phyloP scores from a whole-genome alignment of 2,888 invertebrate species.

The Eupelmus urozonus region DNA sequence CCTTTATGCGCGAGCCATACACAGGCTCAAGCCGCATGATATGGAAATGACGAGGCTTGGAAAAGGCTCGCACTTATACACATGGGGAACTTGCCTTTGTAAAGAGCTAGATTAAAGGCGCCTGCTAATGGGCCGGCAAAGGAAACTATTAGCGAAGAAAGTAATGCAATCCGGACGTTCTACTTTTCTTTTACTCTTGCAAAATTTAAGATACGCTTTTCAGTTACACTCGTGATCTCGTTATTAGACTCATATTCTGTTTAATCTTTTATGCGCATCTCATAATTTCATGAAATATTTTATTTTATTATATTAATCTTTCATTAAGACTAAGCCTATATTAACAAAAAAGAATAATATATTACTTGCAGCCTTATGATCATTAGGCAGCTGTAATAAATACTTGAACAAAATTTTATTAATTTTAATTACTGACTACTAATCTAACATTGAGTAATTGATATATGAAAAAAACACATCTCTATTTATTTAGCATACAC shows the following conservation, averaged over 20 bases:
- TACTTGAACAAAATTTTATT: too few species aligned
- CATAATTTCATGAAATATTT: neutral
- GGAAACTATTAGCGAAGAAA: slow-evolving; percentile 71
- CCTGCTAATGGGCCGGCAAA: slow-evolving; percentile 71
- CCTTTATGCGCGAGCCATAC: slow-evolving; percentile 1
- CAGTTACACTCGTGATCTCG: slow-evolving; percentile 28
- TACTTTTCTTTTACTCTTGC: slow-evolving; percentile 65
- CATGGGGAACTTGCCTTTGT: slow-evolving; percentile 51
- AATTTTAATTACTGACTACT: too few species aligned
- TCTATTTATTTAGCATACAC: too few species aligned
- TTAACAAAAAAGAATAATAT: too few species aligned
- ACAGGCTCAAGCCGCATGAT: slow-evolving; percentile 49
- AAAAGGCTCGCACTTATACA: slow-evolving; percentile 57
- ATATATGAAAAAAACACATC: too few species aligned
- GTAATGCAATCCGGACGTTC: slow-evolving; percentile 64
- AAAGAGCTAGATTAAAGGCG: slow-evolving; percentile 67
- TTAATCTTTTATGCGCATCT: neutral
- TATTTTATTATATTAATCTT: too few species aligned
- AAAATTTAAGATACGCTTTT: slow-evolving; percentile 32
- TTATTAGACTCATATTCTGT: slow-evolving; percentile 27
- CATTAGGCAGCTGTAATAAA: too few species aligned
- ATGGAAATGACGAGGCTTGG: slow-evolving; percentile 56
- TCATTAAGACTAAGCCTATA: too few species aligned
- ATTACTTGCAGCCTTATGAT: too few species aligned
- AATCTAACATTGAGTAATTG: too few species aligned